Percentiles rank a stretch among this genome's conserved stretches.
Conservation (phyloP, 2,797 vertebrate species). For the Phyllotis vaccarum region DNA sequence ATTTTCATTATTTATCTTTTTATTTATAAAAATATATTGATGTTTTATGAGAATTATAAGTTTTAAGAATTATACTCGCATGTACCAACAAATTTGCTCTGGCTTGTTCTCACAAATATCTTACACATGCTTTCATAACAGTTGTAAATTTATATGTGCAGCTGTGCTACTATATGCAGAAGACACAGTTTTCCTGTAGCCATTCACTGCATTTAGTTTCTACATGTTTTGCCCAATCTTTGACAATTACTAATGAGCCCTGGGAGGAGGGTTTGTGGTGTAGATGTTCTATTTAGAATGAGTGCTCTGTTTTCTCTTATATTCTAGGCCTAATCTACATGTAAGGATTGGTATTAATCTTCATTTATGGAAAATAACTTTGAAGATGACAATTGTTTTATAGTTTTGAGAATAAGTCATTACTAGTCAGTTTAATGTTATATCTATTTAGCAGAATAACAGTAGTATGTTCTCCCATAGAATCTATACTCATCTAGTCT, state of each 20-base stretch:
- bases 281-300: not conserved
- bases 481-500: not conserved
- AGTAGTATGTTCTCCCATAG: not conserved
- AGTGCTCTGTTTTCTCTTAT: not conserved
- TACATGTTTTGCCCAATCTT: not conserved
- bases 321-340: fast-evolving
- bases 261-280: not conserved
- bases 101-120: not conserved
- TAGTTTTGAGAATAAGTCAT: too few relatives aligned
- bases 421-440: not conserved
- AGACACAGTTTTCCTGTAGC: not conserved
- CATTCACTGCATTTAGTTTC: not conserved
- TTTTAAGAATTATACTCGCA: not conserved
- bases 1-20: slow-evolving; percentile 30
- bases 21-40: not conserved
- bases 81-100: not conserved
- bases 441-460: too few relatives aligned
- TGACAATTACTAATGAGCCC: not conserved
- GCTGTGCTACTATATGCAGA: not conserved
- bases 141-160: not conserved
- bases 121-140: not conserved
- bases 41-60: not conserved
- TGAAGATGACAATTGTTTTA: not conserved
- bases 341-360: not conserved
- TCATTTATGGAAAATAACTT: not conserved